Percentiles rank a stretch among this genome's conserved stretches.
These are phyloP conservation scores for Muscicapa adusta DNA, from an alignment of 2,113 vertebrate species.

Conservation along the genomic window DNA sequence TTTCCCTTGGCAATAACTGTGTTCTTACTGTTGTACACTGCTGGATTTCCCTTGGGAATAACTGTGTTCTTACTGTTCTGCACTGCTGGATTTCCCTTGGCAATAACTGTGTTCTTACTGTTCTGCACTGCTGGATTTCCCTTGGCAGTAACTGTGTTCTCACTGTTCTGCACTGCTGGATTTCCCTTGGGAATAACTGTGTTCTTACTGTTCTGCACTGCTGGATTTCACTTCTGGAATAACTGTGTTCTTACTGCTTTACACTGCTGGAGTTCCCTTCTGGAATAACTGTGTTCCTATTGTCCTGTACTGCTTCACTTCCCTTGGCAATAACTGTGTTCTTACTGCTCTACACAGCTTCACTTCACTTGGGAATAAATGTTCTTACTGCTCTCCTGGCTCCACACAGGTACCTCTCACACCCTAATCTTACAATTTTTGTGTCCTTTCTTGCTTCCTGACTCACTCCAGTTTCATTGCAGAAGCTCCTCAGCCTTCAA, in stretches of 20 bases:
- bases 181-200: not conserved
- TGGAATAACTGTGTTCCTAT: not conserved
- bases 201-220: not conserved
- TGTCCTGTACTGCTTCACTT: not conserved
- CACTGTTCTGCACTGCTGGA: no score
- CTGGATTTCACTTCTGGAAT: no score
- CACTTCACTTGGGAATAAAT: not conserved
- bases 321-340: no score
- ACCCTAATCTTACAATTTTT: no score
- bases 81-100: no score
- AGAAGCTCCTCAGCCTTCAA: not conserved
- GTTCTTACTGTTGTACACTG: not conserved
- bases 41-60: no score
- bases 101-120: not conserved
- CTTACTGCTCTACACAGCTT: not conserved
- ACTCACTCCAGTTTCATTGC: not conserved
- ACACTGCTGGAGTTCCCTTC: no score
- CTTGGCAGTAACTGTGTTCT: no score
- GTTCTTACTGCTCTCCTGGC: not conserved
- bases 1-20: not conserved
- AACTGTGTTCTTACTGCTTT: not conserved
- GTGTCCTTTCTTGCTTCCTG: not conserved
- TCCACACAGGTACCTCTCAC: no score
- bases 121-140: not conserved
- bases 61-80: not conserved